These are phyloP conservation scores for Capreolus pygargus DNA, from an alignment of 2,113 vertebrate genomes.

Conservation along the genomic window DNA sequence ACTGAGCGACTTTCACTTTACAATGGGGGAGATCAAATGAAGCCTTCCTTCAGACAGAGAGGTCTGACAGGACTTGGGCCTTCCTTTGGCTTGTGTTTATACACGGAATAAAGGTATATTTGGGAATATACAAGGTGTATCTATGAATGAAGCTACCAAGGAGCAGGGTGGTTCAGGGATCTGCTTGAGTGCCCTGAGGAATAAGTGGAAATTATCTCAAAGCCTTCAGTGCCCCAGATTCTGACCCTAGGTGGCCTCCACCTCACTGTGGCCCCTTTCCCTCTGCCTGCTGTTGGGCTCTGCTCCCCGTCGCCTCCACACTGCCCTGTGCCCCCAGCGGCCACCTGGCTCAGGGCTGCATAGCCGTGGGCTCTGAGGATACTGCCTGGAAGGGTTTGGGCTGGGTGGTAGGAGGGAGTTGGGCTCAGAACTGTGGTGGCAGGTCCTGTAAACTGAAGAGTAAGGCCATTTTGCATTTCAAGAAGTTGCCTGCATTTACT, in stretches of 20 bases:
- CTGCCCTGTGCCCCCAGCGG: fast-evolving
- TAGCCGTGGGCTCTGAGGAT: neutral
- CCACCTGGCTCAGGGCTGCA: fast-evolving
- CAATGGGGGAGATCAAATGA: neutral
- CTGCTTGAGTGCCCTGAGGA: neutral
- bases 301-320: fast-evolving
- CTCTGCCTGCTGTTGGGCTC: neutral
- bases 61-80: neutral
- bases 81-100: neutral
- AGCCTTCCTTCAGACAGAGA: neutral
- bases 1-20: neutral
- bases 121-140: neutral
- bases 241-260: neutral
- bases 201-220: neutral
- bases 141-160: neutral
- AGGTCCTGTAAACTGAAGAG: neutral
- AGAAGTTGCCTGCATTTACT: neutral
- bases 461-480: neutral
- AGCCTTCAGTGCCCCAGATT: neutral
- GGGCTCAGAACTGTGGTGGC: neutral
- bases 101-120: neutral
- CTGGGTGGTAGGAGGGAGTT: neutral
- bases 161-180: fast-evolving
- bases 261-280: neutral
- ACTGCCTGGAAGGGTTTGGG: neutral